Percentiles rank a stretch among this genome's conserved stretches.
Conservation (phyloP, 2,113 vertebrate genomes). For the Neogobius melanostomus region DNA sequence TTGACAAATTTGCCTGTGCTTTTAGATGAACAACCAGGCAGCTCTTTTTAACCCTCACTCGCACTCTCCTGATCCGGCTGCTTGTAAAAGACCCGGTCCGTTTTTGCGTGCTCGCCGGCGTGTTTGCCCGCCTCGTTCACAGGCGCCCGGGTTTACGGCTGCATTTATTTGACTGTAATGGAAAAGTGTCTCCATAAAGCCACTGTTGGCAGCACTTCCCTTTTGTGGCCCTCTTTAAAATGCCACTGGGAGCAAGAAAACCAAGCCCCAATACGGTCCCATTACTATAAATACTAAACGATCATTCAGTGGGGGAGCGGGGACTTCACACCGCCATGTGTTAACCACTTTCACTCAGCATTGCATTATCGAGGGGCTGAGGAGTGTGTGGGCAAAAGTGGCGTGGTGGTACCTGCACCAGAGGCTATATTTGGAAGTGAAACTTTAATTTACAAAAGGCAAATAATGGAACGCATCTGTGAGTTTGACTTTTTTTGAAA, state of each 20-base stretch:
- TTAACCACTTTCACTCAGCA: background rate
- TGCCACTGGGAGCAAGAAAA: slow-evolving; percentile 69
- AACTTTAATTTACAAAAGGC: no score
- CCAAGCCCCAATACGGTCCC: slow-evolving; percentile 60
- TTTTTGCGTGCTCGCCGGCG: background rate
- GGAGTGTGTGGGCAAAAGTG: no score
- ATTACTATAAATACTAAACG: slow-evolving; percentile 68
- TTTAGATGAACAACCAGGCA: no score
- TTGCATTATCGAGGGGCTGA: no score
- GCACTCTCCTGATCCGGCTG: background rate
- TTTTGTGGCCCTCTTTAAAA: slow-evolving; percentile 73
- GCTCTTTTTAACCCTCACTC: background rate
- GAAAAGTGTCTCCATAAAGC: slow-evolving; percentile 80
- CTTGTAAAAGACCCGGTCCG: background rate
- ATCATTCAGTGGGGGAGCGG: slow-evolving; percentile 43
- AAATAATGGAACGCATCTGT: no score
- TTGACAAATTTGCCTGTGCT: no score
- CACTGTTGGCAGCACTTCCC: slow-evolving; percentile 70
- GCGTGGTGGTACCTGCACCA: no score
- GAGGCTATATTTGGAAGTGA: no score
- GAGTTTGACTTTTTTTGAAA: no score
- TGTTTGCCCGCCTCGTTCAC: slow-evolving; percentile 59
- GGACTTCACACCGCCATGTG: slow-evolving; percentile 2
- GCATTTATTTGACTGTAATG: slow-evolving; percentile 81
- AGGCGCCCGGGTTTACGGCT: slow-evolving; percentile 67